Conservation (phyloP, 1,140 invertebrate species). For the Linepithema humile region DNA sequence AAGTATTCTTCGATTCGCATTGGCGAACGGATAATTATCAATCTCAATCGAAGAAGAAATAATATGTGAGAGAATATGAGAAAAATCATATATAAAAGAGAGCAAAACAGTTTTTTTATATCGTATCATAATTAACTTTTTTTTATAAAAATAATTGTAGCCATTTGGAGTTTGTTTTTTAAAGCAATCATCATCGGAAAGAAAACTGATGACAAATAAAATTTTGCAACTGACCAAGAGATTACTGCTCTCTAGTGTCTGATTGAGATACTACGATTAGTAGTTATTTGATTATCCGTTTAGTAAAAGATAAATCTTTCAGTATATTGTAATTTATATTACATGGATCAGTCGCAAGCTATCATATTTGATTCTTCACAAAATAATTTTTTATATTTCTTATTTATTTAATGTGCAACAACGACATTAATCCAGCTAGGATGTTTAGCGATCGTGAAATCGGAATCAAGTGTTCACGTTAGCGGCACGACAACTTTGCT, state of each 20-base stretch:
- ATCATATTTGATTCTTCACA: no score
- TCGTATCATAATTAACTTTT: not conserved
- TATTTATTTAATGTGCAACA: no score
- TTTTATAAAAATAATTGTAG: not conserved
- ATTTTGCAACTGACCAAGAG: not conserved
- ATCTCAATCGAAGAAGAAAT: not conserved
- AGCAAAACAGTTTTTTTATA: not conserved
- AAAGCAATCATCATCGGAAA: not conserved
- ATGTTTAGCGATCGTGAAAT: slow-evolving; percentile 9
- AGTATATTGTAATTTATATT: no score
- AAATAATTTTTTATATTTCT: no score
- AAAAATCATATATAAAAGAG: not conserved
- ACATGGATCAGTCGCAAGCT: no score
- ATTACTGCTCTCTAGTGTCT: not conserved
- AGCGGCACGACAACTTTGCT: not conserved
- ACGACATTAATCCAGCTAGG: not conserved
- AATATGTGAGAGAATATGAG: not conserved
- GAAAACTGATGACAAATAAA: not conserved
- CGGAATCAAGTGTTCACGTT: not conserved
- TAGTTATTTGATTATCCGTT: not conserved
- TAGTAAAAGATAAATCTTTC: not conserved
- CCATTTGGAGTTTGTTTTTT: not conserved
- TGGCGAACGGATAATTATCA: not conserved
- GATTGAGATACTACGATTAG: not conserved
- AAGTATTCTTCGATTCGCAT: not conserved